Conservation (phyloP, 2,113 vertebrate genomes). For the Motacilla alba region DNA sequence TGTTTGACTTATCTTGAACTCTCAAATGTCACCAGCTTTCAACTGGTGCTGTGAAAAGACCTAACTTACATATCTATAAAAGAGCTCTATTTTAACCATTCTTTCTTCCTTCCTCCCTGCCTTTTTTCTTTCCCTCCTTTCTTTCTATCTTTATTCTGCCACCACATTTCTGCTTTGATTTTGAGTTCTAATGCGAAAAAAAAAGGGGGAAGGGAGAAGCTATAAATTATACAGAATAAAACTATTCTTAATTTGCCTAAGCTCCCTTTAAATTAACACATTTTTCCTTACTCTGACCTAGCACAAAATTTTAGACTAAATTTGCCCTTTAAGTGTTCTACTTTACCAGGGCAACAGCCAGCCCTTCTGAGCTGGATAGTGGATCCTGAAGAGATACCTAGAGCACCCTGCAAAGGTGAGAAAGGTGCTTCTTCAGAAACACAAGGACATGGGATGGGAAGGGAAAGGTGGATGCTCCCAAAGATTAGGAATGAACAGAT, state of each 20-base stretch:
- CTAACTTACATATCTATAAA: neutral
- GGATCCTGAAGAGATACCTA: neutral
- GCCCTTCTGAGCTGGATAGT: neutral
- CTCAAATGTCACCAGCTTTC: constrained; percentile 34
- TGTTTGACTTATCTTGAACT: constrained; percentile 14
- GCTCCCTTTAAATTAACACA: neutral
- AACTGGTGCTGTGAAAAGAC: neutral
- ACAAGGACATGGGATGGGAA: neutral
- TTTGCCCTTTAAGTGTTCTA: neutral
- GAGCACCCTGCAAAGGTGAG: neutral
- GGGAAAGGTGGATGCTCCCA: neutral
- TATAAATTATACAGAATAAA: neutral
- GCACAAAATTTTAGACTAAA: neutral
- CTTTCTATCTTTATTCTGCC: neutral
- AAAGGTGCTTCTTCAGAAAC: neutral
- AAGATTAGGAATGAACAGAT: neutral
- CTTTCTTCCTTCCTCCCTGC: neutral
- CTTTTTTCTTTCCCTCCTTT: neutral
- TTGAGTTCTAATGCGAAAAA: neutral
- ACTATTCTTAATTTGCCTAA: neutral
- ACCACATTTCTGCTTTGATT: neutral
- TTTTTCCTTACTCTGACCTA: neutral
- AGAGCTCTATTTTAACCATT: neutral
- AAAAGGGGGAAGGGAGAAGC: neutral
- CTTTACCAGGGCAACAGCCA: neutral